Evolutionary conservation across 2,113 vertebrate genomes (phyloP).

Genomic region (Cathartes aura): DNA sequence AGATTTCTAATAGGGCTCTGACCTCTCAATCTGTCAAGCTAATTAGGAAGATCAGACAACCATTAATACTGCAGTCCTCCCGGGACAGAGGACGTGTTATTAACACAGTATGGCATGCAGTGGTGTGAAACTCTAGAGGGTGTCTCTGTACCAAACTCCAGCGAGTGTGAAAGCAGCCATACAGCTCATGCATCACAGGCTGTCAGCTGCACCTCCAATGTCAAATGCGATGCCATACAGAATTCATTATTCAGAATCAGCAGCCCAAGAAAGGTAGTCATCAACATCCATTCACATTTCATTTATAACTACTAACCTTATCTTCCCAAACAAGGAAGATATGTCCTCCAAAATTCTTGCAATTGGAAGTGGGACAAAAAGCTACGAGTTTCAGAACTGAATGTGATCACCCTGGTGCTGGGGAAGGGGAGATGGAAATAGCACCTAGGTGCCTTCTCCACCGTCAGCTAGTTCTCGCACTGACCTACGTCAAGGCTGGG

Average conservation of each 20-base stretch:
- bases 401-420: fast-evolving
- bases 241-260: background rate
- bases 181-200: background rate
- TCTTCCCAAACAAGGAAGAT: background rate
- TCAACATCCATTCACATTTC: background rate
- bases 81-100: background rate
- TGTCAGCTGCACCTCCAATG: background rate
- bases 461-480: background rate
- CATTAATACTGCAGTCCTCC: background rate
- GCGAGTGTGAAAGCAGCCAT: background rate
- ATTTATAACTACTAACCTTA: background rate
- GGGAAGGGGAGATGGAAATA: background rate
- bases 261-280: background rate
- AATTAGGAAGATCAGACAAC: constrained; percentile 27
- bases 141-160: background rate
- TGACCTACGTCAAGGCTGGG: background rate
- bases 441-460: background rate
- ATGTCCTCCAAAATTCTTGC: background rate
- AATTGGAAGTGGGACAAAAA: background rate
- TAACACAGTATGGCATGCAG: background rate
- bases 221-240: background rate
- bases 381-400: background rate
- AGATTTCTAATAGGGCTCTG: background rate
- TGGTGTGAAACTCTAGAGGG: background rate
- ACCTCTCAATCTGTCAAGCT: constrained; percentile 38